A percentile compares a stretch with the other conserved stretches of the same genome.
Evolutionary conservation across 1,140 invertebrate genomes (phyloP).

Genomic region (Psilanteris sp.): DNA sequence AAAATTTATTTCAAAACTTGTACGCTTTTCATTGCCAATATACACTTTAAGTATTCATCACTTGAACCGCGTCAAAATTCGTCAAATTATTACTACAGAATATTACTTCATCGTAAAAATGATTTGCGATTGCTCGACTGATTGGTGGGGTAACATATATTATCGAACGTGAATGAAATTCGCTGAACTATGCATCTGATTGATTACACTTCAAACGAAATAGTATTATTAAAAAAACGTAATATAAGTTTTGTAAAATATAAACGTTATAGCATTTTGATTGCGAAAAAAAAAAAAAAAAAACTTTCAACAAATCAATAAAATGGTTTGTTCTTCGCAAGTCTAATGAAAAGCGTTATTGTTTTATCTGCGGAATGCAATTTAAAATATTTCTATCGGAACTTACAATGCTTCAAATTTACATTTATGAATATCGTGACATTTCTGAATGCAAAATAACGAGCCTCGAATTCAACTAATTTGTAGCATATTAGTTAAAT

Average conservation of each 20-base stretch:
- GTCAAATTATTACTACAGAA: too few species aligned
- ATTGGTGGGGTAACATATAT: too few species aligned
- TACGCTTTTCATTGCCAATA: too few species aligned
- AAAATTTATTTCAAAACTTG: too few species aligned
- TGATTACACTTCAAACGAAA: constrained; percentile 9
- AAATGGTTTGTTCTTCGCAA: constrained; percentile 8
- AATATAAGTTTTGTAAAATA: constrained; percentile 1
- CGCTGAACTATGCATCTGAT: constrained; percentile 8
- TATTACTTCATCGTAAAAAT: too few species aligned
- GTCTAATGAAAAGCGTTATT: constrained; percentile 14
- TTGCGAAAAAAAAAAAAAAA: constrained; percentile 2
- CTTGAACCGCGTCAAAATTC: too few species aligned
- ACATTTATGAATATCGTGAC: constrained; percentile 3
- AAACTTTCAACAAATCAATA: constrained; percentile 27
- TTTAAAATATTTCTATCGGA: constrained; percentile 11
- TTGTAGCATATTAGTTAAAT: too few species aligned
- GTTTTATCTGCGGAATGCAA: constrained; percentile 5
- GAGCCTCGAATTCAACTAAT: constrained; percentile 20
- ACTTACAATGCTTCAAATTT: constrained; percentile 4
- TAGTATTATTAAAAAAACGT: constrained; percentile 3
- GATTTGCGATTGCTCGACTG: too few species aligned
- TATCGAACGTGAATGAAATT: too few species aligned
- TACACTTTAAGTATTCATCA: too few species aligned
- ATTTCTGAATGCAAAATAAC: constrained; percentile 1
- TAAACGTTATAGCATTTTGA: neutral